phyloP scores from a whole-genome alignment of 2,888 invertebrate species.

The Ptilodon capucinus region DNA sequence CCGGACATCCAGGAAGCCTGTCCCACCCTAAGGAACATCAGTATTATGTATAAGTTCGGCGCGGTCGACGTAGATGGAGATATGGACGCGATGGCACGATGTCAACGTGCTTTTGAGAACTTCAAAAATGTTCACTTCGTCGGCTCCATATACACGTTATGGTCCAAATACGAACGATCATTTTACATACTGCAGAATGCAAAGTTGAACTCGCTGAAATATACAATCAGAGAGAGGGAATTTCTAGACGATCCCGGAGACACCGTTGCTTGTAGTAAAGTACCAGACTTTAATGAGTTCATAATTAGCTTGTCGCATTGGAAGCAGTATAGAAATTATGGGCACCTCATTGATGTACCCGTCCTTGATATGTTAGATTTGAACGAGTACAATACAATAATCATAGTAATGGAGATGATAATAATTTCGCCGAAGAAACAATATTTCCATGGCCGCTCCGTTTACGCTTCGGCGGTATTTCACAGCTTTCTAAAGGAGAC shows the following conservation, averaged over 20 bases:
- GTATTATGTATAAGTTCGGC: not conserved
- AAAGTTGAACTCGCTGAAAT: not conserved
- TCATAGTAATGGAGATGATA: too few relatives aligned
- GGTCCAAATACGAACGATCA: too few relatives aligned
- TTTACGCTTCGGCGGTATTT: not conserved
- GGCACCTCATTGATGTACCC: too few relatives aligned
- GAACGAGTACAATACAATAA: too few relatives aligned
- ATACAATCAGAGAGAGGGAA: too few relatives aligned
- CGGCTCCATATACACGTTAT: not conserved
- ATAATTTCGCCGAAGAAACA: too few relatives aligned
- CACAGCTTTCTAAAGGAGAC: not conserved
- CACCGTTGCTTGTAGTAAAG: too few relatives aligned
- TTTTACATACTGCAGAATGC: not conserved
- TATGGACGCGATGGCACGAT: not conserved
- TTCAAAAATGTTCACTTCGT: not conserved
- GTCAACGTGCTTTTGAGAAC: not conserved
- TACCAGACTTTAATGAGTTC: not conserved
- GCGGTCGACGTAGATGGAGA: not conserved
- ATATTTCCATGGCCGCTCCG: too few relatives aligned
- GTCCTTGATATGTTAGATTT: too few relatives aligned
- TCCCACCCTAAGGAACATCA: not conserved
- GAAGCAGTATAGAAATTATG: too few relatives aligned
- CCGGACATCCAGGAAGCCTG: not conserved
- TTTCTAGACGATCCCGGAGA: too few relatives aligned
- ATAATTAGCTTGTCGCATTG: too few relatives aligned